Base-by-base conservation (phyloP, 2,888 invertebrate species). In the Stomorhina lunata region DNA sequence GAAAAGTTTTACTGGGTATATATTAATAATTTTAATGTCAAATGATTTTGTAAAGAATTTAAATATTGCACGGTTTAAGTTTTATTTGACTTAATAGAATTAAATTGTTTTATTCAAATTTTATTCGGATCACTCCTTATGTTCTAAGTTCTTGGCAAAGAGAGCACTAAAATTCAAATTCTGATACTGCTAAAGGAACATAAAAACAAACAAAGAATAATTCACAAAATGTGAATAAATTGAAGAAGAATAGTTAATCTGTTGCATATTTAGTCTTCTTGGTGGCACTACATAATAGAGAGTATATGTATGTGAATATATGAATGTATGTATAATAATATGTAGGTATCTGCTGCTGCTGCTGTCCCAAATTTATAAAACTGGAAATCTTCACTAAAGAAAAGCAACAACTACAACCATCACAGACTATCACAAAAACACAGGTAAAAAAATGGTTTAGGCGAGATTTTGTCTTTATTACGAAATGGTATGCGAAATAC, bases 301-400 rank as follows among this genome's bases (percentile, higher is more conserved):
- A 37, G 37, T 37, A 37, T 43, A 53, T 65, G 53, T 37, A 22
- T 75, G n/a, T 27, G 75, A 45, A 48, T 50, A 37, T 61, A 37
- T 72, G 59, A 61, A 57, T 77, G 59, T 50, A 15, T 40, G 48
- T 29, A 34, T 34, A 2, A 12, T 37, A 37, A 3, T 12, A 37
- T 37, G 10, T 10, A n/a, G 37, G 48, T 22, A 4, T 48, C 2
- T 34, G 25, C 20, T 77, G 73, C 71, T 40, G 69, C 57, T 75
- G 75, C 75, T 82, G 82, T 82, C 82, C 82, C 82, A 82, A 82
- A 79, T 82, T 75, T 82, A 75, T 78, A 81, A 81, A 81, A 81
- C 81, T 81, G 78, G 78, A 69, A 37, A 68, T 81, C 61, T 78
- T 59, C 34, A n/a, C 43, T 55, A 37, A 32, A 32, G 10, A 27